These are phyloP conservation scores for Dufourea novaeangliae DNA, from an alignment of 1,140 invertebrate genomes.

Conservation along the genomic window DNA sequence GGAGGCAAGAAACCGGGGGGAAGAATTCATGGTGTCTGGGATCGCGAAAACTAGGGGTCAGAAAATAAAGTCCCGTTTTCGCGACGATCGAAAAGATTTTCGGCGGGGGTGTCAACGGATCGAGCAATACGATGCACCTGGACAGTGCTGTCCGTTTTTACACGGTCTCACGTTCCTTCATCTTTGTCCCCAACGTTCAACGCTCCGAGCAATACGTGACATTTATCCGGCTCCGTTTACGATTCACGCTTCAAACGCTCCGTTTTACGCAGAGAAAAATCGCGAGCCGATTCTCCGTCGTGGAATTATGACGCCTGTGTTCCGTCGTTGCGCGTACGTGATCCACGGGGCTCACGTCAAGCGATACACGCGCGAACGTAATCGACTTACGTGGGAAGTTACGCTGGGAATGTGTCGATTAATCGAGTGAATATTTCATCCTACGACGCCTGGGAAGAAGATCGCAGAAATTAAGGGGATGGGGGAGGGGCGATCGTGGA, in stretches of 20 bases:
- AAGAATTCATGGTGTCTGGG: neutral
- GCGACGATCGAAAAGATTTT: constrained; percentile 17
- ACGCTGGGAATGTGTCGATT: constrained; percentile 1
- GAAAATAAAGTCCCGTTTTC: no score
- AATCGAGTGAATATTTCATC: neutral
- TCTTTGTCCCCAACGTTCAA: neutral
- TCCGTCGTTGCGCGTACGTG: neutral
- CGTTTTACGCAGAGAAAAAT: neutral
- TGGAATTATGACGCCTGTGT: neutral
- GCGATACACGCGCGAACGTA: neutral
- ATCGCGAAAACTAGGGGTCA: neutral
- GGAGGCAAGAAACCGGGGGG: neutral
- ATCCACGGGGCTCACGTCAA: neutral
- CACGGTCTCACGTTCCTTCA: neutral
- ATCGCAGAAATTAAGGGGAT: no score
- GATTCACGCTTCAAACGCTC: neutral
- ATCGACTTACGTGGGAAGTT: neutral
- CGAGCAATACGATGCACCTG: constrained; percentile 20
- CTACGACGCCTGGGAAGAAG: neutral
- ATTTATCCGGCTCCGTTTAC: constrained; percentile 5
- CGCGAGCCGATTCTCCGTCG: neutral
- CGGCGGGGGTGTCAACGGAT: constrained; percentile 21
- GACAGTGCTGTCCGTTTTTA: neutral
- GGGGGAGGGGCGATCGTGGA: neutral
- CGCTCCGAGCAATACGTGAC: neutral